Evolutionary conservation across 2,888 invertebrate genomes (phyloP).

Genomic region (Clitarchus hookeri): DNA sequence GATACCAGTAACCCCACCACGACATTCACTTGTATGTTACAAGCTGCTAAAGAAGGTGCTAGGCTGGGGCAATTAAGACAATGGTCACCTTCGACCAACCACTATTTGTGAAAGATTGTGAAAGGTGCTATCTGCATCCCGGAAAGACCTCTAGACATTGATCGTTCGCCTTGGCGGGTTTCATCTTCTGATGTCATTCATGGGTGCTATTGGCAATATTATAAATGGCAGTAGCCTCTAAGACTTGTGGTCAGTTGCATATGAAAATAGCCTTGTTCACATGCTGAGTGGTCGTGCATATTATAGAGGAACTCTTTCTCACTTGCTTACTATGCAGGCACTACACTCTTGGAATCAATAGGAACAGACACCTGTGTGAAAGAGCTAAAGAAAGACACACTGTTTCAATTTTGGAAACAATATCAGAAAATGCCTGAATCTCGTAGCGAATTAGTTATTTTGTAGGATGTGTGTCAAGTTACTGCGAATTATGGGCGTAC

Average conservation of each 20-base stretch:
- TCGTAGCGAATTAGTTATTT: no score
- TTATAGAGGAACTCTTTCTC: not conserved
- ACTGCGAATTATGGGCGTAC: no score
- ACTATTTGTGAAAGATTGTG: not conserved
- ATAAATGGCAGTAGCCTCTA: constrained; percentile 26
- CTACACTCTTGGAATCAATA: not conserved
- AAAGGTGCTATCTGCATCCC: not conserved
- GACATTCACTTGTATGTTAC: not conserved
- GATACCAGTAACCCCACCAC: not conserved
- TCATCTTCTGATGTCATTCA: constrained; percentile 26
- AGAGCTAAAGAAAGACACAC: not conserved
- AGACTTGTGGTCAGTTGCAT: constrained; percentile 11
- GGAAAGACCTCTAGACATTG: not conserved
- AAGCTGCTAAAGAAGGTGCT: not conserved
- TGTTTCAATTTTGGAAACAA: not conserved
- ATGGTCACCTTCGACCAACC: constrained; percentile 29
- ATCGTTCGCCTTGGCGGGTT: constrained; percentile 19
- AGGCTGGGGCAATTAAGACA: not conserved
- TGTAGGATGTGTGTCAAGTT: no score
- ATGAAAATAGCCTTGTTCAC: constrained; percentile 6
- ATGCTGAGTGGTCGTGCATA: no score
- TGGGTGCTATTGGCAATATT: constrained; percentile 22
- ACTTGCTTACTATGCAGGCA: not conserved
- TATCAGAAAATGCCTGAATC: not conserved
- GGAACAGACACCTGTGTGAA: no score